A percentile compares a stretch with the other conserved stretches of the same genome.
phyloP scores from a whole-genome alignment of 2,888 invertebrate species.

The Seladonia tumulorum region DNA sequence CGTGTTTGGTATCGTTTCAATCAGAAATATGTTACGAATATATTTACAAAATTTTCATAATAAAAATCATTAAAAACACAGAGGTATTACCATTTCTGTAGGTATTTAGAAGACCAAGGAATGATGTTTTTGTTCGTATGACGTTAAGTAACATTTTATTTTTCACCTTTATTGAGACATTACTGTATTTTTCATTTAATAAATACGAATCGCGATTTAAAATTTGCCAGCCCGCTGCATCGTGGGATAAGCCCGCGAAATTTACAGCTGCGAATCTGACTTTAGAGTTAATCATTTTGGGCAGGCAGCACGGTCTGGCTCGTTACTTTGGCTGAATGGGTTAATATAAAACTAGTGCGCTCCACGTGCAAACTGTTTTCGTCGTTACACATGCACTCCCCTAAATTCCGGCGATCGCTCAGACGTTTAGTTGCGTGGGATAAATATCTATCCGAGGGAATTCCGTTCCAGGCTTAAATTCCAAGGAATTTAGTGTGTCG shows the following conservation, averaged over 20 bases:
- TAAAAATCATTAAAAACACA: too few species aligned
- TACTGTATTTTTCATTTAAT: neutral
- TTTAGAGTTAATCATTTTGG: neutral
- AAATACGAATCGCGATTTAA: neutral
- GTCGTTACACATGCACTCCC: neutral
- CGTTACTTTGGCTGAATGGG: neutral
- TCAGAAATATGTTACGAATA: too few species aligned
- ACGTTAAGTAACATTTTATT: neutral
- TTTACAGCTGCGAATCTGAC: neutral
- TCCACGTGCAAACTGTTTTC: neutral
- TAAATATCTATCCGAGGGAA: neutral
- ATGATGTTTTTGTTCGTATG: too few species aligned
- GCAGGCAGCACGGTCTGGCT: neutral
- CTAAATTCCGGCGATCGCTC: slow-evolving; percentile 8
- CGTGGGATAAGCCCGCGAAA: neutral
- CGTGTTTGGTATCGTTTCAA: too few species aligned
- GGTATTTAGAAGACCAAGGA: too few species aligned
- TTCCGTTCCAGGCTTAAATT: slow-evolving; percentile 24
- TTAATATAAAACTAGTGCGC: neutral
- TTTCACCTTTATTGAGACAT: neutral
- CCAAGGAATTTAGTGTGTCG: slow-evolving; percentile 37
- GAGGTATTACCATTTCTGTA: too few species aligned
- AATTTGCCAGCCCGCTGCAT: neutral
- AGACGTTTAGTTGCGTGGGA: neutral
- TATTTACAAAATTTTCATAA: too few species aligned